Percentiles rank a stretch among this genome's conserved stretches.
These are phyloP conservation scores for Syndactyla subalaris DNA, from an alignment of 2,797 vertebrate genomes.

Conservation along the genomic window DNA sequence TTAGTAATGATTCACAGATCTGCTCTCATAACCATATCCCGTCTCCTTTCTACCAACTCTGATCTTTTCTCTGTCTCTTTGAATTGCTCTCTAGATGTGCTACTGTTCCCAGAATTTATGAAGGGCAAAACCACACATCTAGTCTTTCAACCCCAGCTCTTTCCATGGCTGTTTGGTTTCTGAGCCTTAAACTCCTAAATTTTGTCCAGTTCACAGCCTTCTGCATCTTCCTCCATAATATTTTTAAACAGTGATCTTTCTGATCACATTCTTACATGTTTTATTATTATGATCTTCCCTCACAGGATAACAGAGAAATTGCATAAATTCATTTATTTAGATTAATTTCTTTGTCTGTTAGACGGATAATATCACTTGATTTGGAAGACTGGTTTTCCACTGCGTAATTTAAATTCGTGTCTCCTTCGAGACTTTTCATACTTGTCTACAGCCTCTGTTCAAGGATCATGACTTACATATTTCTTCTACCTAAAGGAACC, in stretches of 20 bases:
- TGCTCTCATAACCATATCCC: not conserved
- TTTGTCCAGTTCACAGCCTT: not conserved
- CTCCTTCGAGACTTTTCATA: not conserved
- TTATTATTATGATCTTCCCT: not conserved
- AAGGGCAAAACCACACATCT: not conserved
- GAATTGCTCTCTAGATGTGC: not conserved
- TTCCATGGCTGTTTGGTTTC: not conserved
- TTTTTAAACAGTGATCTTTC: not conserved
- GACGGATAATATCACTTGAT: not conserved
- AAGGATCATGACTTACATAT: not conserved
- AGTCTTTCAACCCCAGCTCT: not conserved
- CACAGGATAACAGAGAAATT: not conserved
- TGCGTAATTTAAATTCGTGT: not conserved
- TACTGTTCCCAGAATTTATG: not conserved
- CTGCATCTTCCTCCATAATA: not conserved
- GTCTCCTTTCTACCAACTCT: not conserved
- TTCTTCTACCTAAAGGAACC: not conserved
- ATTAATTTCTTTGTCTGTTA: not conserved
- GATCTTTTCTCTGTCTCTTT: not conserved
- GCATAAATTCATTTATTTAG: not conserved
- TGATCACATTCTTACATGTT: not conserved
- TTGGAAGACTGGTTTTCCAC: not conserved
- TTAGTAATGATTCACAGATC: not conserved
- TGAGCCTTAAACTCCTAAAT: not conserved
- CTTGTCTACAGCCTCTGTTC: not conserved